Evolutionary conservation across 2,888 invertebrate genomes (phyloP).

Genomic region (Synanthedon formicaeformis): DNA sequence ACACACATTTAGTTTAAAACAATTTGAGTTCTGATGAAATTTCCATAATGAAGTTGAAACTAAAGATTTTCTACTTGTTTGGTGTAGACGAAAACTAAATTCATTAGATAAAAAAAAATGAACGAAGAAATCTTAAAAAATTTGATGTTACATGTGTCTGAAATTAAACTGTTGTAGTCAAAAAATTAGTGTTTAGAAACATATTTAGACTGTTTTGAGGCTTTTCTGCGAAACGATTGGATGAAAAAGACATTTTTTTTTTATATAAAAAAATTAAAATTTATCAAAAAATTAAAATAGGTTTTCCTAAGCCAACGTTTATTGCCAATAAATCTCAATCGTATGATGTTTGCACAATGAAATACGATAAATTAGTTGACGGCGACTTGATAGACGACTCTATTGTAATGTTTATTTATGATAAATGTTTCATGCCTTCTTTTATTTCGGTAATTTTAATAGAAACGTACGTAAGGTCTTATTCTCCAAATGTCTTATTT

Average conservation of each 20-base stretch:
- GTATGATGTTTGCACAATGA: too few relatives aligned
- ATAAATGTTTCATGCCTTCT: too few relatives aligned
- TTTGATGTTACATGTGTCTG: background rate
- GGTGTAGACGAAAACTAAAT: too few relatives aligned
- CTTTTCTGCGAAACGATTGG: constrained; percentile 37
- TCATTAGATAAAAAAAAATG: too few relatives aligned
- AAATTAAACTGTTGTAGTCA: constrained; percentile 7
- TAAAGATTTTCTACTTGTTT: too few relatives aligned
- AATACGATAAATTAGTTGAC: background rate
- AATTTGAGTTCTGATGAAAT: too few relatives aligned
- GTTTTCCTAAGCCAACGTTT: constrained; percentile 35
- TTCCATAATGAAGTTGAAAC: too few relatives aligned
- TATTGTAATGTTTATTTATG: background rate
- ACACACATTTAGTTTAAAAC: background rate
- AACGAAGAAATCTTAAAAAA: too few relatives aligned
- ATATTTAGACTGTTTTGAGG: constrained; percentile 50
- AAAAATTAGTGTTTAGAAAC: constrained; percentile 28
- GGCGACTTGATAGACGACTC: background rate
- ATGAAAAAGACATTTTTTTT: constrained; percentile 36
- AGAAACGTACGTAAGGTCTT: too few relatives aligned
- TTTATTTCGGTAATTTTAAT: too few relatives aligned
- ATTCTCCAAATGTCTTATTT: too few relatives aligned
- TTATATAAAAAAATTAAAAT: constrained; percentile 18
- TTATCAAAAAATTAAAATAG: constrained; percentile 12
- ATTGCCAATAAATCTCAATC: constrained; percentile 29